Evolutionary conservation across 92 coral and sea anemone genomes (phyloP).

Genomic region (Zoanthus sociatus): DNA sequence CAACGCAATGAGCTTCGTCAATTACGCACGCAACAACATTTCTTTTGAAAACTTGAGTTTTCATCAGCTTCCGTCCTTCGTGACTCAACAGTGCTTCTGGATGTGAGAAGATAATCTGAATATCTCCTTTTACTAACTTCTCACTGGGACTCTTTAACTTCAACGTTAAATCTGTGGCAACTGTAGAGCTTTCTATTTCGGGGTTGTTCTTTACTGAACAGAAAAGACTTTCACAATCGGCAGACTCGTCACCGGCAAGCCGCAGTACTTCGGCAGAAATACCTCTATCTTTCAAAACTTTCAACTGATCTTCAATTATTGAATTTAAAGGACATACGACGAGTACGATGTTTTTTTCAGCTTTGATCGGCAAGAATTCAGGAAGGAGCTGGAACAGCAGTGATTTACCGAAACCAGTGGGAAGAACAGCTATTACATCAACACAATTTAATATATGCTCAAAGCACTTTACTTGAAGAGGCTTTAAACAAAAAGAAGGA

Average conservation of each 20-base stretch:
- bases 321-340: slow-evolving; percentile 73
- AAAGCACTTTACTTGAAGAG: slow-evolving; percentile 69
- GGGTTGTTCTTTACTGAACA: no score
- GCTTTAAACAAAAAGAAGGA: no score
- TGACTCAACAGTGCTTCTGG: slow-evolving; percentile 74
- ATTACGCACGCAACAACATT: slow-evolving; percentile 76
- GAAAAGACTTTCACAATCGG: no score
- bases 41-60: slow-evolving; percentile 55
- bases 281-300: slow-evolving; percentile 56
- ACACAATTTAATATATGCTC: slow-evolving; percentile 59
- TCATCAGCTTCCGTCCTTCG: slow-evolving; percentile 55
- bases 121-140: slow-evolving; percentile 53
- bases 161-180: no score
- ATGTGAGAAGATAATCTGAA: slow-evolving; percentile 62
- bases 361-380: no score
- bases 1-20: slow-evolving; percentile 86
- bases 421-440: slow-evolving; percentile 52
- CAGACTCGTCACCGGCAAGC: no score
- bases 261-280: slow-evolving; percentile 52
- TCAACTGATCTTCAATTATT: slow-evolving; percentile 73
- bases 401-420: slow-evolving; percentile 12
- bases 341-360: no score
- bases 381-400: no score
- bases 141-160: slow-evolving; percentile 1
- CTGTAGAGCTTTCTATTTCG: no score